phyloP scores from a whole-genome alignment of 2,797 vertebrate species.

The Ispidina lecontei region DNA sequence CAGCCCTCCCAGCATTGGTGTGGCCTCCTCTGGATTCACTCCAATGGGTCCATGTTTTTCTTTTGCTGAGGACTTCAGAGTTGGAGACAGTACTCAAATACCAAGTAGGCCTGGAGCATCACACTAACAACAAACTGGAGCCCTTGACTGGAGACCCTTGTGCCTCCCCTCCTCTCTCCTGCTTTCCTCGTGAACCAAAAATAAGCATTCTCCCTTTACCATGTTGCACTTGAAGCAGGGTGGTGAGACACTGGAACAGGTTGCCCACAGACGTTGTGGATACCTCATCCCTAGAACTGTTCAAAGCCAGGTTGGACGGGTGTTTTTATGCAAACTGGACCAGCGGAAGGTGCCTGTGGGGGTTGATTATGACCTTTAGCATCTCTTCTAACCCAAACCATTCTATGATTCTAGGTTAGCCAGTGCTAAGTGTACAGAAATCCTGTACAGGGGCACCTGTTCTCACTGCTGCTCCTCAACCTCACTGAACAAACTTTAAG shows the following conservation, averaged over 20 bases:
- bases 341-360: neutral
- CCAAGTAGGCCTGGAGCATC: neutral
- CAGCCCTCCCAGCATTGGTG: neutral
- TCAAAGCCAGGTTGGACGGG: neutral
- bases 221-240: neutral
- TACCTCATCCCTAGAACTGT: neutral
- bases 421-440: neutral
- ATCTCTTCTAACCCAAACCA: neutral
- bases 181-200: neutral
- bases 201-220: neutral
- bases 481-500: neutral
- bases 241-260: neutral
- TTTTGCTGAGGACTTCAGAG: neutral
- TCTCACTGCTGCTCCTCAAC: neutral
- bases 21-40: neutral
- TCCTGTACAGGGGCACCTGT: neutral
- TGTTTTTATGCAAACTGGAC: neutral
- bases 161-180: accelerated
- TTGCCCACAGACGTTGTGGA: neutral
- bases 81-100: neutral
- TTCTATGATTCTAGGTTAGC: neutral
- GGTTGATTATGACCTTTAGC: neutral
- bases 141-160: neutral
- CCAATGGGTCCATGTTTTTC: neutral
- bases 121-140: accelerated